Base-by-base conservation (phyloP, 1,140 invertebrate species). In the Drosophila grimshawi region DNA sequence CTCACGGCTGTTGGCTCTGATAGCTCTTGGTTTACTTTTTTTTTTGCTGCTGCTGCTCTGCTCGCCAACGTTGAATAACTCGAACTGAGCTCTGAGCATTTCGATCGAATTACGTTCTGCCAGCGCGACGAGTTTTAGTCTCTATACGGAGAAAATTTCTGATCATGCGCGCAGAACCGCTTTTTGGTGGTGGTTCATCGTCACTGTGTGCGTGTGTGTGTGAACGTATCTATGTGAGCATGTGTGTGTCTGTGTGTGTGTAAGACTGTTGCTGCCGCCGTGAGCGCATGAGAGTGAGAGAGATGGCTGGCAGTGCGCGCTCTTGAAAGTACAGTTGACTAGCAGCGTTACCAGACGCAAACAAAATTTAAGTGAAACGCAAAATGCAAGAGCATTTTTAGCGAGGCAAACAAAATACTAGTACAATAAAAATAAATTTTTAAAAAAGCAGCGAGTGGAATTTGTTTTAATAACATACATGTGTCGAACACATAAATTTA, bases 31-130 rank as follows among this genome's bases (percentile, higher is more conserved):
- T 19, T 19, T 19, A 55, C 75, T 77, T 75, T 53, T 73, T 73
- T 82, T 77, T 66, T 76, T 81, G 69, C 75, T 81, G 59, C 62
- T 85, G 78, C 78, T 78, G 81, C 89, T 19, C 19, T 86, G 74
- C 90, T 91, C 90, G 90, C 86, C 72, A 90, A 90, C 82, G 90
- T 90, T 90, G 90, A 85, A 91, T 82, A 91, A 85, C 77, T 91
- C 76, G 80, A 85, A 91, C 78, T 91, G 83, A 91, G 85, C 74
- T 61, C 63, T 83, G 82, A 86, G 83, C 37, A 88, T 91, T 19
- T 91, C 89, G 88, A 91, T 91, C 88, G 80, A 83, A 91, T 89
- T 91, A 90, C 83, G 88, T 77, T 89, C 72, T 86, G 79, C 86
- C 83, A 80, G 78, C 86, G 71, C 81, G 79, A 71, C 63, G 69